phyloP scores from a whole-genome alignment of 2,113 vertebrate species.

The Pseudopipra pipra region DNA sequence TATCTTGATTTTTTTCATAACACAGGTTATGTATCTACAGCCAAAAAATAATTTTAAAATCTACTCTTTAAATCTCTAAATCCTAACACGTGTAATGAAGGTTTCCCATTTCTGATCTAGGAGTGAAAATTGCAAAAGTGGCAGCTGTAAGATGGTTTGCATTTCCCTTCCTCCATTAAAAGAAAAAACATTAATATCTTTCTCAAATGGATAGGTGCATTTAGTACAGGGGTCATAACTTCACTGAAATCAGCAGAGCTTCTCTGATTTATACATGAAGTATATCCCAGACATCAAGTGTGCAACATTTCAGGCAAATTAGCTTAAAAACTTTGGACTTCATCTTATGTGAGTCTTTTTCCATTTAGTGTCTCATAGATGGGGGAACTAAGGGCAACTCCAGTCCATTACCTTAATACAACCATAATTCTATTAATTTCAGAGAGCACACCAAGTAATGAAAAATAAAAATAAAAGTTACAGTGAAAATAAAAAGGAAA shows the following conservation, averaged over 20 bases:
- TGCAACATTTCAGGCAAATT: background rate
- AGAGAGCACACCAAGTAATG: background rate
- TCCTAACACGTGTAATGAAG: background rate
- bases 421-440: background rate
- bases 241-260: background rate
- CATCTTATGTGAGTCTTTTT: background rate
- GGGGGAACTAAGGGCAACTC: background rate
- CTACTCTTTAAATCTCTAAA: background rate
- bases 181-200: background rate
- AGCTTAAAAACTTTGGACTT: background rate
- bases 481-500: background rate
- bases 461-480: background rate
- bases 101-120: background rate
- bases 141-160: background rate
- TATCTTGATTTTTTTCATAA: background rate
- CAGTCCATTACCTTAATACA: background rate
- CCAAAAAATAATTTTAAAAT: background rate
- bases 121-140: background rate
- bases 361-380: background rate
- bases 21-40: background rate
- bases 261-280: background rate
- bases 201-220: background rate
- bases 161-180: background rate
- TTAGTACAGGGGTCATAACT: background rate
- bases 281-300: background rate